A percentile compares a stretch with the other conserved stretches of the same genome.
Evolutionary conservation across 2,797 vertebrate genomes (phyloP).

Genomic region (Staurois parvus): DNA sequence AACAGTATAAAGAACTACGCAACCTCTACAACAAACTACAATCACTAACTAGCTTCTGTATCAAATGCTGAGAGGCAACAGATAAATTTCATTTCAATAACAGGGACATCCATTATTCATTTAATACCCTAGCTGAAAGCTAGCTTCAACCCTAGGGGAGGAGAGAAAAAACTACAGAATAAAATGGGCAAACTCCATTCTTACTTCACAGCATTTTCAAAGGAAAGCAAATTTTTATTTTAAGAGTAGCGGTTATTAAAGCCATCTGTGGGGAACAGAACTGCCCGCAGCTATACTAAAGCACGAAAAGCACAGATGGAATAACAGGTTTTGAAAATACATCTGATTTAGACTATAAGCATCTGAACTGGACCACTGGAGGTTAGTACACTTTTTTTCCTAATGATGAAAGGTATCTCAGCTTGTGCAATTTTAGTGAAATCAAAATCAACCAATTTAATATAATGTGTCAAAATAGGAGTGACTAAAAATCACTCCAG

Average conservation of each 20-base stretch:
- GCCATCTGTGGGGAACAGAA: conserved; percentile 44
- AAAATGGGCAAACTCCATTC: conserved; percentile 50
- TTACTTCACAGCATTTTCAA: conserved; percentile 45
- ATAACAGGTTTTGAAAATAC: conserved; percentile 51
- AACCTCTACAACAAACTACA: conserved; percentile 36
- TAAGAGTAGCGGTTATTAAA: conserved; percentile 50
- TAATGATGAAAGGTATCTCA: conserved; percentile 37
- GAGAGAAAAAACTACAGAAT: conserved; percentile 35
- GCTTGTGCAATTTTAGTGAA: conserved; percentile 31
- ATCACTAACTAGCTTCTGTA: conserved; percentile 32
- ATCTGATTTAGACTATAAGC: conserved; percentile 25
- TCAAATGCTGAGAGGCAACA: conserved; percentile 48
- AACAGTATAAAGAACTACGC: conserved; percentile 26
- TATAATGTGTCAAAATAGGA: too few relatives aligned
- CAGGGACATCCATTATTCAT: conserved; percentile 55
- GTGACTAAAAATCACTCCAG: too few relatives aligned
- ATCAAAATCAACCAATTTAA: conserved; percentile 9
- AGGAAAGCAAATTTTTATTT: conserved; percentile 37
- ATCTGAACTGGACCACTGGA: conserved; percentile 28
- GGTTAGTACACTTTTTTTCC: conserved; percentile 26
- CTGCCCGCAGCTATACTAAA: conserved; percentile 56
- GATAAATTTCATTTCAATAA: conserved; percentile 58
- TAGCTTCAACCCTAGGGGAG: conserved; percentile 40
- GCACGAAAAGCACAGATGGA: conserved; percentile 42
- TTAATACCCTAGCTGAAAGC: conserved; percentile 40